These are phyloP conservation scores for Clostera curtula DNA, from an alignment of 2,888 invertebrate genomes.

Conservation along the genomic window DNA sequence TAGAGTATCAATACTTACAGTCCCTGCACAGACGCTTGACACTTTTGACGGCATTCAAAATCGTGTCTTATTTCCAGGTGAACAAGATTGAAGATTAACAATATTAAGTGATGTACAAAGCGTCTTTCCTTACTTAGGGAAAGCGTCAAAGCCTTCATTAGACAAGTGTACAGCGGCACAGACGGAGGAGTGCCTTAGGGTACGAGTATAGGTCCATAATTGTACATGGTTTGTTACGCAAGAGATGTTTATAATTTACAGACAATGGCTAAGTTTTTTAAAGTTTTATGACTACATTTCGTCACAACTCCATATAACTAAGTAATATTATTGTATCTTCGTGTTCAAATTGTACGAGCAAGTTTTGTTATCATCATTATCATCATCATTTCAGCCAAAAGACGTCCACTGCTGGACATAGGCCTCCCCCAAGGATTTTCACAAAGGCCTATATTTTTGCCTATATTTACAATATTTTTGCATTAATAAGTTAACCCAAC, in stretches of 20 bases:
- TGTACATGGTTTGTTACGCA: constrained; percentile 9
- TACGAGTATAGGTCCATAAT: constrained; percentile 11
- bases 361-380: no score
- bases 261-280: no score
- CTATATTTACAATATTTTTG: no score
- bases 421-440: no score
- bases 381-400: no score
- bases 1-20: constrained; percentile 21
- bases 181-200: constrained; percentile 28
- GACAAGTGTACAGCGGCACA: constrained; percentile 30
- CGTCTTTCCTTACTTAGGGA: constrained; percentile 25
- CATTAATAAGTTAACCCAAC: no score
- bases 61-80: constrained; percentile 15
- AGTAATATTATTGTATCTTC: no score
- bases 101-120: constrained; percentile 10
- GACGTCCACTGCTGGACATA: no score
- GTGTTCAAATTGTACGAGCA: no score
- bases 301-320: no score
- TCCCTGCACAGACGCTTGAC: constrained; percentile 15
- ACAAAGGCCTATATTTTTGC: no score
- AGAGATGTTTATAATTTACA: constrained; percentile 6
- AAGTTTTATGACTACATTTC: no score
- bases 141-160: constrained; percentile 42
- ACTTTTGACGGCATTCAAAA: constrained; percentile 11
- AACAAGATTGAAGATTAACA: constrained; percentile 14